Evolutionary conservation across 1,140 invertebrate genomes (phyloP), one percentile per base, ranked within the genome.

Genomic region (Listronotus bonariensis): DNA sequence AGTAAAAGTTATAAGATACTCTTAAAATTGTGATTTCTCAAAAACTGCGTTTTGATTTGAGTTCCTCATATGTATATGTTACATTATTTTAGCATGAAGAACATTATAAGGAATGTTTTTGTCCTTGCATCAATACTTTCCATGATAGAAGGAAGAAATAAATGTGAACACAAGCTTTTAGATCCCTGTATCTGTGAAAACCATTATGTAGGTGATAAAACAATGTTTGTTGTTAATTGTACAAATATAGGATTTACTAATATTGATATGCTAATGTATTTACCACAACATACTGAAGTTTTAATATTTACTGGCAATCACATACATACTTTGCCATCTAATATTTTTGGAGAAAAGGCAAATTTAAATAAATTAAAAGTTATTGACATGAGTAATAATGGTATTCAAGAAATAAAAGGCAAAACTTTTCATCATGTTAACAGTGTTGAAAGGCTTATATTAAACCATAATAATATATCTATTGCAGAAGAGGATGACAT

Each of bases 351-450:
- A 1, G 84, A 79, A 41, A 76, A 83, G 18, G 68, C 72, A 11
- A 80, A 79, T 42, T 80, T 87, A 41, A 84, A 82, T 34, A 79
- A 86, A 38, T 74, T 93, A 15, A 82, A 82, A 63, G 82, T 88
- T 2, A 87, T 92, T 26, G 90, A 93, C 68, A 88, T 93, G 87
- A 89, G 87, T 18, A 88, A 85, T 63, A 93, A 93, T 74, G 78
- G 84, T 11, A 92, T 93, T n/a, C 75, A 81, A 46, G 85, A 88
- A 61, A 92, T 93, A 55, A 84, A 84, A 68, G 91, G 91, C 1
- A 90, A 91, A 77, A 81, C 88, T 4, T 92, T 89, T 76, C 90
- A 92, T 71, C 88, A 88, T 72, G 90, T 92, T 1, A 81, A 81
- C 41, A 84, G 83, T 51, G 90, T 92, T 0, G 82, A 88, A 73